These are phyloP conservation scores for Ferdinandea cuprea DNA, from an alignment of 2,888 invertebrate genomes.

Conservation along the genomic window DNA sequence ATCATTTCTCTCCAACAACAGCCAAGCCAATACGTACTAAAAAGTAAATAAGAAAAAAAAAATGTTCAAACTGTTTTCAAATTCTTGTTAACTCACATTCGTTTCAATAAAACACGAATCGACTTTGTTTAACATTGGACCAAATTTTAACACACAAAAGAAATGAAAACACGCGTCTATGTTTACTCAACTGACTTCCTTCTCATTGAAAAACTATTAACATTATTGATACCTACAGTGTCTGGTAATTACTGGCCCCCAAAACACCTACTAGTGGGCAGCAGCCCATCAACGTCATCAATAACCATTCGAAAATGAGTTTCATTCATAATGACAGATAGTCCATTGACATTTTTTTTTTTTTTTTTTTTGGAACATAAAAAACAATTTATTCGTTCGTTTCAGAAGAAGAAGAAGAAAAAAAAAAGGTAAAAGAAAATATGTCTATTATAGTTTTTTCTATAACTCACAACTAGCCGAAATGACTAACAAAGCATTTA, in stretches of 20 bases:
- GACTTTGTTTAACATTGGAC: constrained; percentile 62
- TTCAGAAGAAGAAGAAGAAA: constrained; percentile 18
- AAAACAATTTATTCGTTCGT: constrained; percentile 30
- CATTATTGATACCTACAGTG: constrained; percentile 22
- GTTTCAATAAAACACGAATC: constrained; percentile 40
- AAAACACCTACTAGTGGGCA: constrained; percentile 43
- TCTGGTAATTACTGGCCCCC: constrained; percentile 41
- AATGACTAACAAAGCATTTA: constrained; percentile 14
- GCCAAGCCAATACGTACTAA: too few species aligned
- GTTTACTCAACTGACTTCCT: constrained; percentile 69
- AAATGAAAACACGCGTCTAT: constrained; percentile 56
- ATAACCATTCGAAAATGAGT: constrained; percentile 60
- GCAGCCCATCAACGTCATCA: constrained; percentile 53
- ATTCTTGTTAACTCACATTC: constrained; percentile 40
- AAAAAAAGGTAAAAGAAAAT: constrained; percentile 11
- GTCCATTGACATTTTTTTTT: constrained; percentile 20
- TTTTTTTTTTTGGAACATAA: constrained; percentile 25
- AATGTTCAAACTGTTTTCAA: constrained; percentile 31
- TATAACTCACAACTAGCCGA: constrained; percentile 6
- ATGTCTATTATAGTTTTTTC: constrained; percentile 23
- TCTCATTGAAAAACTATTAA: constrained; percentile 52
- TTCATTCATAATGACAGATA: constrained; percentile 36
- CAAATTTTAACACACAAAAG: constrained; percentile 63
- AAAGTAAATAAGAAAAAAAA: constrained; percentile 54
- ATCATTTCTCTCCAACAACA: too few species aligned